A percentile compares a stretch with the other conserved stretches of the same genome.
These are phyloP conservation scores for Micrasema longulum DNA, from an alignment of 1,140 invertebrate species.

Conservation along the genomic window DNA sequence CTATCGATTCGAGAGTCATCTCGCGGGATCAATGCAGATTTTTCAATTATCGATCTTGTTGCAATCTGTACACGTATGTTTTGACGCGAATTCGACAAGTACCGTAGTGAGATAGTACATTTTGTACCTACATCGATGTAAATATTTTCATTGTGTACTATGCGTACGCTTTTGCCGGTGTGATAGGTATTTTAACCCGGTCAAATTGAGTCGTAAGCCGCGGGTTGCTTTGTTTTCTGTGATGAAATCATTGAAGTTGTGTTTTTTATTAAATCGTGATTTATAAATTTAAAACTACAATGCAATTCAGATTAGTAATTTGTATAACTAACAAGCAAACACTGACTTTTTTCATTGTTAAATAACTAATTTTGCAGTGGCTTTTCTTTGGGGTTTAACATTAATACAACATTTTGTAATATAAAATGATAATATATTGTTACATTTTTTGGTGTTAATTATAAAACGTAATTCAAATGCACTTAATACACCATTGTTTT, in stretches of 20 bases:
- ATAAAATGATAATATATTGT: no score
- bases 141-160: constrained; percentile 31
- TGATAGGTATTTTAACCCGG: neutral
- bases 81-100: constrained; percentile 24
- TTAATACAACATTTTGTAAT: no score
- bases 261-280: neutral
- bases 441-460: no score
- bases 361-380: no score
- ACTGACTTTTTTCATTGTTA: no score
- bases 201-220: neutral
- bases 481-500: no score
- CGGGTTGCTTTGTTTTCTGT: neutral
- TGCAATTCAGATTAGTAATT: no score
- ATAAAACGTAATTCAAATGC: no score
- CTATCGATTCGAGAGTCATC: constrained; percentile 16
- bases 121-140: constrained; percentile 23
- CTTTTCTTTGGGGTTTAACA: no score
- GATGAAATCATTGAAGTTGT: neutral
- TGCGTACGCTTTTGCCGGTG: constrained; percentile 2
- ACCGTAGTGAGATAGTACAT: constrained; percentile 9
- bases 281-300: no score
- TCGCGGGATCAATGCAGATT: constrained; percentile 31
- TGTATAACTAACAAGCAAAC: no score
- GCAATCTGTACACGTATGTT: constrained; percentile 43
- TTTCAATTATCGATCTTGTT: constrained; percentile 40